Evolutionary conservation across 2,888 invertebrate genomes (phyloP), one percentile per base, ranked within the genome.

Genomic region (Anarsia innoxiella): DNA sequence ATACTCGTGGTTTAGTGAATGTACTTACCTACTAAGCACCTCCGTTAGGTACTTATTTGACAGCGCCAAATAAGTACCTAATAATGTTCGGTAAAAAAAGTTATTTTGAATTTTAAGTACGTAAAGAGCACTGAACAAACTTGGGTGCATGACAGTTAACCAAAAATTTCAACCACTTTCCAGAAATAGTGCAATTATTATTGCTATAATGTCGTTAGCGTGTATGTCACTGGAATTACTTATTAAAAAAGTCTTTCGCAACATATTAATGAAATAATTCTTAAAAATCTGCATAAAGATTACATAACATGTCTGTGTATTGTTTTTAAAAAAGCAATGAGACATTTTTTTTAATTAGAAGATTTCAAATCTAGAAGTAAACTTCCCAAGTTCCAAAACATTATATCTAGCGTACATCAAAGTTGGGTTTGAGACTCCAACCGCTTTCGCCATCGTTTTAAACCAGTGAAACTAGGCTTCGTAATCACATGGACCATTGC

Each of bases 401-500:
- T n/a, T n/a, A n/a, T n/a, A n/a, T n/a, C n/a, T n/a, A n/a, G n/a
- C n/a, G n/a, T n/a, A n/a, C n/a, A n/a, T n/a, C n/a, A n/a, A n/a
- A n/a, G n/a, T n/a, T n/a, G n/a, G n/a, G n/a, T n/a, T n/a, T n/a
- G n/a, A n/a, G n/a, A n/a, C 8, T 19, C 19, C 8, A 19, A 19
- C 19, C 19, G 19, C 19, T 19, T 19, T 19, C 19, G 19, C 19
- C 8, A 19, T 19, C 8, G 8, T 19, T 19, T 19, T 19, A 19
- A n/a, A 25, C 25, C 25, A 25, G 5, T n/a, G n/a, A n/a, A n/a
- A 3, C 25, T 27, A 27, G 27, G 27, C 10, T 2, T 27, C 5
- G 12, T 12, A 27, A 27, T 27, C 12, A 27, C 27, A 27, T 12
- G 27, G 27, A 12, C 12, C 27, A 27, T 27, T 27, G 27, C 27